Evolutionary conservation across 2,888 invertebrate genomes (phyloP).

Genomic region (Cynaeus angustus): DNA sequence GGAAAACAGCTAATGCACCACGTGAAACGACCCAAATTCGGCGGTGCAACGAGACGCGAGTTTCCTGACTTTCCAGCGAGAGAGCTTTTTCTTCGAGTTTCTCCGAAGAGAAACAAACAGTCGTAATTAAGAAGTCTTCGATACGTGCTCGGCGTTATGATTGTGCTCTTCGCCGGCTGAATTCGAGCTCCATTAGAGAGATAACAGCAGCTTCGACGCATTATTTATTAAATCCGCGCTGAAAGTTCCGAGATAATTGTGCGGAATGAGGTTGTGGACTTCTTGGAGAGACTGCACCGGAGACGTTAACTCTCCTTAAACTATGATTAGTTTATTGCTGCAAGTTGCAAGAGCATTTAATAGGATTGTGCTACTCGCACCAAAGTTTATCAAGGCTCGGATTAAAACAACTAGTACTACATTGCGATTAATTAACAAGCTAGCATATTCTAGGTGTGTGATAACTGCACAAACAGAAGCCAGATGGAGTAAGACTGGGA

Average conservation of each 20-base stretch:
- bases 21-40: slow-evolving; percentile 41
- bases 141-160: slow-evolving; percentile 50
- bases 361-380: not conserved
- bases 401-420: not conserved
- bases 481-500: too few species aligned
- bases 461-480: too few species aligned
- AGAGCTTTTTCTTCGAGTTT: slow-evolving; percentile 38
- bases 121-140: slow-evolving; percentile 49
- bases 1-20: slow-evolving; percentile 53
- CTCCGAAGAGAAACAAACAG: slow-evolving; percentile 47
- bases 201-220: slow-evolving; percentile 41
- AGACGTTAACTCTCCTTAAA: not conserved
- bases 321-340: slow-evolving; percentile 14
- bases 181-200: slow-evolving; percentile 48
- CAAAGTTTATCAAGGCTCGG: not conserved
- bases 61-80: slow-evolving; percentile 16
- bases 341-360: not conserved
- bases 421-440: too few species aligned
- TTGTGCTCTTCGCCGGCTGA: slow-evolving; percentile 40
- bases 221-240: slow-evolving; percentile 46
- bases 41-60: not conserved
- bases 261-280: slow-evolving; percentile 8
- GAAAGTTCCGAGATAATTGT: slow-evolving; percentile 44
- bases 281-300: slow-evolving; percentile 17
- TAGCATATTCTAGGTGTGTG: too few species aligned